Evolutionary conservation across 2,113 vertebrate species (phyloP).

Genomic region (Natator depressus): DNA sequence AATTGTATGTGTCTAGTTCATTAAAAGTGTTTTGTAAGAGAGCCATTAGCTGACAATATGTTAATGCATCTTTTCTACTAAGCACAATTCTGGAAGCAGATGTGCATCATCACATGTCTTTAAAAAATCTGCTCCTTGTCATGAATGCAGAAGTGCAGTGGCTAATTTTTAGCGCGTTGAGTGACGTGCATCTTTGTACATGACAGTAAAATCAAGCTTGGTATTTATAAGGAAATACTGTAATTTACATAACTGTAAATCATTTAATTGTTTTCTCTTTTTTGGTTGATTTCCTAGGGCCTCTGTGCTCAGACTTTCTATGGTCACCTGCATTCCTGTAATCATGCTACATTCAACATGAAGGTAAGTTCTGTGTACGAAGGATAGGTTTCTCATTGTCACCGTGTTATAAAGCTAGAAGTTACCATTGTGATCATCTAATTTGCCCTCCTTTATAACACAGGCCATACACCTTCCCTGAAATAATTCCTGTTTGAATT

Average conservation of each 20-base stretch:
- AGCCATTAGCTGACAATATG: neutral
- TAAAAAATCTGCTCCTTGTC: neutral
- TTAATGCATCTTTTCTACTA: neutral
- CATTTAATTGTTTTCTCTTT: neutral
- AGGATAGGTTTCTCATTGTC: neutral
- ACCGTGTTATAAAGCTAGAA: neutral
- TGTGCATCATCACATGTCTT: neutral
- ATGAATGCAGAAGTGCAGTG: neutral
- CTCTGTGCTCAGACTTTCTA: conserved; percentile 78
- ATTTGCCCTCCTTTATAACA: neutral
- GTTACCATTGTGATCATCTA: neutral
- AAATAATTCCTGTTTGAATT: neutral
- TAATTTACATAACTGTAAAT: neutral
- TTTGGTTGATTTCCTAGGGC: conserved; percentile 59
- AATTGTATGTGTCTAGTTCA: neutral
- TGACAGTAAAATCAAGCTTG: neutral
- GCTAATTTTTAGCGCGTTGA: neutral
- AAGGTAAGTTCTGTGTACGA: conserved; percentile 2
- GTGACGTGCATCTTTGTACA: neutral
- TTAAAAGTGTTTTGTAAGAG: neutral
- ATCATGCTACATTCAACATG: conserved; percentile 78
- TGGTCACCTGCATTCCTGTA: conserved; percentile 84
- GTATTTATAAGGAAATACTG: neutral
- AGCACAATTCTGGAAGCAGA: neutral
- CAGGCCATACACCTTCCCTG: neutral